Evolutionary conservation across 2,113 vertebrate genomes (phyloP).

Genomic region (Hippoglossus stenolepis): DNA sequence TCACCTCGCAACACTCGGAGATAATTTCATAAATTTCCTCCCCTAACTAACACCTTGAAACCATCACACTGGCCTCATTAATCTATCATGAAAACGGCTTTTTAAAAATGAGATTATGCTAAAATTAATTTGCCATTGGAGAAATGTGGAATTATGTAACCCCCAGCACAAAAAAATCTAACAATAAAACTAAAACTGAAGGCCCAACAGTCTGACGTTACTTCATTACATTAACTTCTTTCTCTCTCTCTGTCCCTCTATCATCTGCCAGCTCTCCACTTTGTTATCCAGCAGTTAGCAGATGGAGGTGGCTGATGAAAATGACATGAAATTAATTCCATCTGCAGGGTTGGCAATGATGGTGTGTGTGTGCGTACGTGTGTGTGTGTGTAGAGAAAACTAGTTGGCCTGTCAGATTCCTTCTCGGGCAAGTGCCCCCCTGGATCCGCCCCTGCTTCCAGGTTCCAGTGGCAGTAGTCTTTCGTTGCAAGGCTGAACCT

Average conservation of each 20-base stretch:
- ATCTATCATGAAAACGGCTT: background rate
- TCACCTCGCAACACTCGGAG: background rate
- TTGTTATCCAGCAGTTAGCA: constrained; percentile 57
- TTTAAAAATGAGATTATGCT: background rate
- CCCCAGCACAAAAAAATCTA: no score
- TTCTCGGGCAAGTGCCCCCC: no score
- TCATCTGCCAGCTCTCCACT: constrained; percentile 45
- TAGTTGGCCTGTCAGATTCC: no score
- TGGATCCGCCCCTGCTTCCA: no score
- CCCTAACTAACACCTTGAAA: background rate
- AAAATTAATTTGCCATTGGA: background rate
- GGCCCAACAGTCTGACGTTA: background rate
- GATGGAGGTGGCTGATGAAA: constrained; percentile 60
- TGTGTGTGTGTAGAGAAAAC: background rate
- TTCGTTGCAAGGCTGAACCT: no score
- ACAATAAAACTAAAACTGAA: background rate
- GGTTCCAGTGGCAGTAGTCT: no score
- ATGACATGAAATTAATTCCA: constrained; percentile 70
- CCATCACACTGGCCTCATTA: background rate
- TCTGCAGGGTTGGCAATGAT: constrained; percentile 46
- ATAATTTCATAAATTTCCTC: background rate
- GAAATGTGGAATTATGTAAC: no score
- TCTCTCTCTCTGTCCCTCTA: constrained; percentile 1
- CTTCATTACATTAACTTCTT: constrained; percentile 17
- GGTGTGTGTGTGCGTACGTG: constrained; percentile 6